phyloP scores from a whole-genome alignment of 2,797 vertebrate species.

The Leptoclinus maculatus region DNA sequence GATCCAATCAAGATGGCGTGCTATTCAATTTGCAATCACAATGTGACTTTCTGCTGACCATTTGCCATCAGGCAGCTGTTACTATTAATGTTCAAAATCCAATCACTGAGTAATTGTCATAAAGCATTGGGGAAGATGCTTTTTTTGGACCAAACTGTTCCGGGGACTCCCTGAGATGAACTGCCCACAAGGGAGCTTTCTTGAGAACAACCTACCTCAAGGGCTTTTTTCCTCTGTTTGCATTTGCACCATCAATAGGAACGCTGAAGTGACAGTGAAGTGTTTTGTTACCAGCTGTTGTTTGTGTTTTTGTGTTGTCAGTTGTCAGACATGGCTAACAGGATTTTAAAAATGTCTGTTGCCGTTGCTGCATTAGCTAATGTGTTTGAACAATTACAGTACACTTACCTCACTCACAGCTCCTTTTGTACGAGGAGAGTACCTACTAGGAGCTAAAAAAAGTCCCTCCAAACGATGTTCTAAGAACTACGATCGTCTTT shows the following conservation, averaged over 20 bases:
- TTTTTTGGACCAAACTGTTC: not conserved
- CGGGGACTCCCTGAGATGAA: not conserved
- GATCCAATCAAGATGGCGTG: conserved; percentile 6
- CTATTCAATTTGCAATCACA: conserved; percentile 26
- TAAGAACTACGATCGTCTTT: not conserved
- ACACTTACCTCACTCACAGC: not conserved
- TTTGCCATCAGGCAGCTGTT: conserved; percentile 41
- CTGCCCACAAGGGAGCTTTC: not conserved
- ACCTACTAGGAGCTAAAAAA: not conserved
- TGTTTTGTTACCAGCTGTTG: not conserved
- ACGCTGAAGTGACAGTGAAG: not conserved
- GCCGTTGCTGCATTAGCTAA: not conserved
- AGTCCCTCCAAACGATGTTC: no score
- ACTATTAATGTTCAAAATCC: conserved; percentile 42
- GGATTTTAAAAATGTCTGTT: not conserved
- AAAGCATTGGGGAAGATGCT: not conserved
- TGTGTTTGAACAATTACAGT: accelerated
- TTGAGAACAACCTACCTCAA: not conserved
- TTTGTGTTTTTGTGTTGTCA: not conserved
- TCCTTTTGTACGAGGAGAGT: not conserved
- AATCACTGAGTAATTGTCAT: not conserved
- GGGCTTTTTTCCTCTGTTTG: not conserved
- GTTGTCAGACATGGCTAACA: no score
- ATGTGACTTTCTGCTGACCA: conserved; percentile 32
- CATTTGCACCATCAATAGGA: not conserved